A percentile compares a stretch with the other conserved stretches of the same genome.
Conservation (phyloP, 2,113 vertebrate species). For the Tragelaphus scriptus region DNA sequence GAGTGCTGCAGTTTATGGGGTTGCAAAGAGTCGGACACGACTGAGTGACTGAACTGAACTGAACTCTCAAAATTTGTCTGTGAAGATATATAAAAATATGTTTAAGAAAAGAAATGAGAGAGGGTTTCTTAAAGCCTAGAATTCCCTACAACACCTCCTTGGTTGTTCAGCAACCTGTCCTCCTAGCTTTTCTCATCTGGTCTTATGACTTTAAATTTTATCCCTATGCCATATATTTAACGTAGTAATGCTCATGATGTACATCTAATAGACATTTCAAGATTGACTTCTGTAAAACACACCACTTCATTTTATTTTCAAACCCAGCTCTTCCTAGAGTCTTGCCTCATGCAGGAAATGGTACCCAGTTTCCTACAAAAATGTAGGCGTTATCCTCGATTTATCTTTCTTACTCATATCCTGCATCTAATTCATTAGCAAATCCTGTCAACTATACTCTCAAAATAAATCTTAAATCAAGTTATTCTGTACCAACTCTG, state of each 20-base stretch:
- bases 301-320: background rate
- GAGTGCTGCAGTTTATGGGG: background rate
- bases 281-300: background rate
- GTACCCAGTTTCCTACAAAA: background rate
- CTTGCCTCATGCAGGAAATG: background rate
- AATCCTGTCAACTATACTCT: background rate
- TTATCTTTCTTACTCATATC: background rate
- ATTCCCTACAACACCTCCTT: background rate
- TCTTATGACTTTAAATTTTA: background rate
- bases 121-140: background rate
- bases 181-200: background rate
- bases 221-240: background rate
- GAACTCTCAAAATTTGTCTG: background rate
- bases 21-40: fast-evolving
- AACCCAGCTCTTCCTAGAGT: background rate
- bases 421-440: background rate
- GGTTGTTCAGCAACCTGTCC: background rate
- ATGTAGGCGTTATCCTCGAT: background rate
- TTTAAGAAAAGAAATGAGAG: background rate
- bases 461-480: background rate
- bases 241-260: background rate
- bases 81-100: background rate
- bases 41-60: background rate
- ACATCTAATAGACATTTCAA: background rate
- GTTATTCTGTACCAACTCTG: background rate